phyloP scores from a whole-genome alignment of 2,888 invertebrate genomes.

The Pristionchus arcanus region DNA sequence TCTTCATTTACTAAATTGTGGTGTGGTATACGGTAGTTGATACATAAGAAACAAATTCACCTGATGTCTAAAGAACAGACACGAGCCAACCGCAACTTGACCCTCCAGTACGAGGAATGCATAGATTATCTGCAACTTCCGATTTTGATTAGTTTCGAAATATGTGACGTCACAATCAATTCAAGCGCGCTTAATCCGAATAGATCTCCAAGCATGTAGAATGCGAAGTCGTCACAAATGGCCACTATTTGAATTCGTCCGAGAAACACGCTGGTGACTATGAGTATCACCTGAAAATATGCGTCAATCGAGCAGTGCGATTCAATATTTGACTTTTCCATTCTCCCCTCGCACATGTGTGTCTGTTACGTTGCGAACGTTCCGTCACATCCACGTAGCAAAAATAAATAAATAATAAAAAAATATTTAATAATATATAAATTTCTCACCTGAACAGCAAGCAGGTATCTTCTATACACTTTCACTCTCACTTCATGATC shows the following conservation, averaged over 20 bases:
- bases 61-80: constrained; percentile 27
- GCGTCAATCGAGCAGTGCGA: too few relatives aligned
- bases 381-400: too few relatives aligned
- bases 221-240: not conserved
- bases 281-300: not conserved
- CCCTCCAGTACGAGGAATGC: not conserved
- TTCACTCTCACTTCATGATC: constrained; percentile 24
- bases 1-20: too few relatives aligned
- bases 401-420: too few relatives aligned
- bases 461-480: constrained; percentile 30
- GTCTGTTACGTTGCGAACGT: too few relatives aligned
- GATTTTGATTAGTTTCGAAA: too few relatives aligned
- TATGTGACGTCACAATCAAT: not conserved
- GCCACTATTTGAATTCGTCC: not conserved
- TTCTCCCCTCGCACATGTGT: too few relatives aligned
- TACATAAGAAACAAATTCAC: not conserved
- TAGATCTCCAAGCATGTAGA: not conserved
- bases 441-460: not conserved
- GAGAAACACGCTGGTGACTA: constrained; percentile 26
- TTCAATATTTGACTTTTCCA: not conserved
- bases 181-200: not conserved
- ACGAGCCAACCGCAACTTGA: not conserved
- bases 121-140: not conserved
- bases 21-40: too few relatives aligned
- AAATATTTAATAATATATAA: not conserved